Evolutionary conservation across 2,888 invertebrate species (phyloP).

Genomic region (Campaea margaritaria): DNA sequence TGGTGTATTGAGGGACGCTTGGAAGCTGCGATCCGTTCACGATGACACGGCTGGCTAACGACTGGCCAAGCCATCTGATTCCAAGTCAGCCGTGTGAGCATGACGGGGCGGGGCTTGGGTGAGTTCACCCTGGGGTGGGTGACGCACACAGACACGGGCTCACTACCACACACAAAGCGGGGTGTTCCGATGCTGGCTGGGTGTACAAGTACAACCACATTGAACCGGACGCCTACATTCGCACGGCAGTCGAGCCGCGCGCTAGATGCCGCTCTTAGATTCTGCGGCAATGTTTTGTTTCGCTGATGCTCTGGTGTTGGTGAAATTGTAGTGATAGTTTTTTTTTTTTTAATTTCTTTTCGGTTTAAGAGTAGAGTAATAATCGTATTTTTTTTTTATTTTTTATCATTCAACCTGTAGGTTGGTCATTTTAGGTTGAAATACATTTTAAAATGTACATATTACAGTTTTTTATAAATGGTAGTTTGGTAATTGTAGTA

Average conservation of each 20-base stretch:
- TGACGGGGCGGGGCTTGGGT: constrained; percentile 74
- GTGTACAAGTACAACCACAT: constrained; percentile 23
- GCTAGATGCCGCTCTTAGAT: constrained; percentile 43
- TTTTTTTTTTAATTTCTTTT: constrained; percentile 5
- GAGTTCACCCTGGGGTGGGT: constrained; percentile 73
- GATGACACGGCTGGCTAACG: constrained; percentile 83
- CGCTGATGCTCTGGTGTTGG: constrained; percentile 20
- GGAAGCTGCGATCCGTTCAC: constrained; percentile 82
- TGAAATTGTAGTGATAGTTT: constrained; percentile 9
- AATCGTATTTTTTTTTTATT: too few species aligned
- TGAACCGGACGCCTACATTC: constrained; percentile 35
- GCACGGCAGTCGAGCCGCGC: constrained; percentile 36
- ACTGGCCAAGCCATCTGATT: constrained; percentile 85
- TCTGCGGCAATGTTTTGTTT: constrained; percentile 34
- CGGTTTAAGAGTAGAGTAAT: neutral
- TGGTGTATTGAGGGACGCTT: constrained; percentile 72
- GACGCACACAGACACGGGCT: constrained; percentile 68
- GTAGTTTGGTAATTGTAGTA: too few species aligned
- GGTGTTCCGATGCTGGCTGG: neutral
- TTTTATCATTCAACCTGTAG: too few species aligned
- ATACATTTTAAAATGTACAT: too few species aligned
- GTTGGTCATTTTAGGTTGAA: too few species aligned
- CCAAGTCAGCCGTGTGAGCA: constrained; percentile 85
- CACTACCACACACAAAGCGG: constrained; percentile 37
- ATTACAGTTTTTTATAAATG: too few species aligned